A percentile compares a stretch with the other conserved stretches of the same genome.
Evolutionary conservation across 2,113 vertebrate genomes (phyloP).

Genomic region (Hypomesus transpacificus): DNA sequence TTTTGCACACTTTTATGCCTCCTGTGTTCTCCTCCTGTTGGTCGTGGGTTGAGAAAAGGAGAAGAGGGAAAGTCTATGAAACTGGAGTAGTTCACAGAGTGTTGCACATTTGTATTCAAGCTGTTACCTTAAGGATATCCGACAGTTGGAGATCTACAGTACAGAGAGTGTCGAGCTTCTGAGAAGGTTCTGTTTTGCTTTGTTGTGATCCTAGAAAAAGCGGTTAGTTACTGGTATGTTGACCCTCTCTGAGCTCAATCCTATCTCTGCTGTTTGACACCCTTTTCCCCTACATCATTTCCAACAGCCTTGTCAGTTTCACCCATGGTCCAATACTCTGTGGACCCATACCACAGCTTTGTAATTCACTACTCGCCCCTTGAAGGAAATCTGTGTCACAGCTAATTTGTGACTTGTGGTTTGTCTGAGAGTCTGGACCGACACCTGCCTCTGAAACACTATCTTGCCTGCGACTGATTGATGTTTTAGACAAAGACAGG

Average conservation of each 20-base stretch:
- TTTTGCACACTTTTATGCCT: background rate
- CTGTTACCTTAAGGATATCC: background rate
- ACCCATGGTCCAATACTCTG: conserved; percentile 2
- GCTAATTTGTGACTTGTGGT: conserved; percentile 7
- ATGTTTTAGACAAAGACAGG: conserved; percentile 26
- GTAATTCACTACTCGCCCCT: background rate
- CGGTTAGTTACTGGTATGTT: too few relatives aligned
- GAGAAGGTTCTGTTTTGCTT: too few relatives aligned
- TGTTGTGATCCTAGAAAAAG: too few relatives aligned
- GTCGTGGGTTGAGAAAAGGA: background rate
- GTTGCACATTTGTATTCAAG: background rate
- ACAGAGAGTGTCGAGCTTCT: background rate
- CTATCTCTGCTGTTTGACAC: too few relatives aligned
- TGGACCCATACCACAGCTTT: conserved; percentile 18
- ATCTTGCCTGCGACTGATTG: conserved; percentile 42
- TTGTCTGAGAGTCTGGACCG: background rate
- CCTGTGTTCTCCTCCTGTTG: background rate
- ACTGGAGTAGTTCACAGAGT: conserved; percentile 1
- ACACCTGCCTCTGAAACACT: conserved; percentile 19
- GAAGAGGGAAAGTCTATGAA: conserved; percentile 10
- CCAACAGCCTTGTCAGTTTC: conserved; percentile 19
- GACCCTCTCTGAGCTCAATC: too few relatives aligned
- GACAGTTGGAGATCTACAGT: background rate
- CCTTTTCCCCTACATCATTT: background rate
- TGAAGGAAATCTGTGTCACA: background rate